Conservation (phyloP, 2,797 vertebrate species). For the Limosa lapponica region DNA sequence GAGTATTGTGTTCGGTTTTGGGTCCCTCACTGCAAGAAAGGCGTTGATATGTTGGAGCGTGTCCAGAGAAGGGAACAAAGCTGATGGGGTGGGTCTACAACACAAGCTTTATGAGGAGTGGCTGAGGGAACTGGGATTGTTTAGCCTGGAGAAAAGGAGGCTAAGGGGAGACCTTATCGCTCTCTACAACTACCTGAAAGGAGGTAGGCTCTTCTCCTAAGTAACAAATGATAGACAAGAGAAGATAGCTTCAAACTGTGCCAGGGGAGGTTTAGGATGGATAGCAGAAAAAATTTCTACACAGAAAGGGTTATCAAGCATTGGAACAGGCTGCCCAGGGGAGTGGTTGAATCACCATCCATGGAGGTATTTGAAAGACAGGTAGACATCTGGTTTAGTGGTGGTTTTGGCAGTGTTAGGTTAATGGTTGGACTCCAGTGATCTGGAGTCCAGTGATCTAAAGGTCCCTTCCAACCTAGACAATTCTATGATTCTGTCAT, state of each 20-base stretch:
- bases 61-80: not conserved
- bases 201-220: not conserved
- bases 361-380: not conserved
- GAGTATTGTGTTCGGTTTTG: not conserved
- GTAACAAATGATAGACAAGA: not conserved
- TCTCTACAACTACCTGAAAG: not conserved
- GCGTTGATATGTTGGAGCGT: not conserved
- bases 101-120: not conserved
- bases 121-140: not conserved
- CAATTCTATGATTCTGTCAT: not conserved
- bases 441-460: not conserved
- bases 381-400: not conserved
- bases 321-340: not conserved
- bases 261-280: not conserved
- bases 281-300: not conserved
- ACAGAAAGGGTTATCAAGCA: not conserved
- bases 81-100: not conserved
- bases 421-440: not conserved
- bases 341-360: not conserved
- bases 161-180: not conserved
- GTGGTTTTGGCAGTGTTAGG: not conserved
- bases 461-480: not conserved
- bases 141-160: not conserved
- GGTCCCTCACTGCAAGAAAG: not conserved
- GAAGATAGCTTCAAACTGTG: too few species aligned